Conservation (phyloP, 1,140 invertebrate genomes). For the Dinoponera quadriceps region DNA sequence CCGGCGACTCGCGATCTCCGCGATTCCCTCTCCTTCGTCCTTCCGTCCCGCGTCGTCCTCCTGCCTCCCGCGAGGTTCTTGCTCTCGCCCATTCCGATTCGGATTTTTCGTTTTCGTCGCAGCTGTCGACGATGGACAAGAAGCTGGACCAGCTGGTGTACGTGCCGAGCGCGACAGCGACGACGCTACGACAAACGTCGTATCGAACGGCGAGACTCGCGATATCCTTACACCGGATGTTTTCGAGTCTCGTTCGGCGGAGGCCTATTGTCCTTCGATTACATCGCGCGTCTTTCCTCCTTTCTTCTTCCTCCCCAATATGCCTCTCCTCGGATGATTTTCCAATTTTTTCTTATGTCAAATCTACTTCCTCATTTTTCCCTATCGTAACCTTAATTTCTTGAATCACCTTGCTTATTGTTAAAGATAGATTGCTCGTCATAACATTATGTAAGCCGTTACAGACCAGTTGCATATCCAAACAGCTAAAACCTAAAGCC, state of each 20-base stretch:
- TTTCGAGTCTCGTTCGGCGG: background rate
- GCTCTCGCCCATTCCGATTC: constrained; percentile 69
- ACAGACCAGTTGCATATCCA: no score
- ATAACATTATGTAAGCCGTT: no score
- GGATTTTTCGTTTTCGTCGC: constrained; percentile 80
- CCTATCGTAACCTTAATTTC: no score
- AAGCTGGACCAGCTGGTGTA: constrained; percentile 87
- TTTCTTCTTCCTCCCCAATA: background rate
- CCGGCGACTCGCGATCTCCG: constrained; percentile 2
- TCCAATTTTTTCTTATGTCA: no score
- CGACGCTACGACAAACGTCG: constrained; percentile 24
- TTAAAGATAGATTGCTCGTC: no score
- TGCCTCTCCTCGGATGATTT: background rate
- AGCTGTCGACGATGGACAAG: constrained; percentile 87
- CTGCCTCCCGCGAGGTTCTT: constrained; percentile 61
- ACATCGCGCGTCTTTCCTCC: background rate
- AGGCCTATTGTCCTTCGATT: background rate
- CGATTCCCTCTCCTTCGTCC: constrained; percentile 34
- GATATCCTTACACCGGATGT: background rate
- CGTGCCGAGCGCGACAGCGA: constrained; percentile 63
- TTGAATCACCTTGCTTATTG: no score
- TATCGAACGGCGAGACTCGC: constrained; percentile 21
- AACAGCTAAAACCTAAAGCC: no score
- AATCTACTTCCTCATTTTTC: no score
- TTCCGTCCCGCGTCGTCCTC: background rate